Evolutionary conservation across 2,888 invertebrate genomes (phyloP), one percentile per base, ranked within the genome.

Genomic region (Cataglyphis rosenhaueri): DNA sequence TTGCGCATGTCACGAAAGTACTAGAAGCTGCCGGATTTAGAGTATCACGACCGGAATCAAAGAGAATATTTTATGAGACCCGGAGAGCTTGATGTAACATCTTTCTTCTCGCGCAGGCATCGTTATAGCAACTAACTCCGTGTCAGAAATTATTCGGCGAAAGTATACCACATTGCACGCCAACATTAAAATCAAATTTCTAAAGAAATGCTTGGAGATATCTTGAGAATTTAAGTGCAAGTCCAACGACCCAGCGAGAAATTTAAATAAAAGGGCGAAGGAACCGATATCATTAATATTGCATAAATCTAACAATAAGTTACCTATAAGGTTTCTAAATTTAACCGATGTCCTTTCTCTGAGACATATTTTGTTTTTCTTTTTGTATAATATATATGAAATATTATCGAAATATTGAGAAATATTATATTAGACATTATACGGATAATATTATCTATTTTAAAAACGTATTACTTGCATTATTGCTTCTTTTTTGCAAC

Each of bases 1-100:
- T 48, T 25, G 68, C 64, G 73, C 48, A 52, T 55, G 68, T 55
- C 62, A 74, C 73, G 73, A 66, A 76, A 73, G 75, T 86, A 86
- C 83, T 57, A 61, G 71, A 71, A 73, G 59, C 83, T 84, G 84
- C 74, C 9, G 18, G 66, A 57, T 59, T 85, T 76, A n/a, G 66
- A 44, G 81, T 84, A 84, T 85, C 84, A 83, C 62, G 82, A 64
- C 35, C 4, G 44, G 29, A 32, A 70, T 68, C 68, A 88, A 87
- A 86, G 83, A 82, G 89, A 89, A 88, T 88, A 70, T 64, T 59
- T 74, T 84, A 89, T 81, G 83, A 85, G 59, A n/a, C 25, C 59
- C n/a, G 52, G 52, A n/a, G 25, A 32, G 44, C 71, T 78, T 18
- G 35, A 32, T 32, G 12, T 35, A 59, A 21, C 59, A 15, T 44